Conservation (phyloP, 2,888 invertebrate species). For the Amiota minor region DNA sequence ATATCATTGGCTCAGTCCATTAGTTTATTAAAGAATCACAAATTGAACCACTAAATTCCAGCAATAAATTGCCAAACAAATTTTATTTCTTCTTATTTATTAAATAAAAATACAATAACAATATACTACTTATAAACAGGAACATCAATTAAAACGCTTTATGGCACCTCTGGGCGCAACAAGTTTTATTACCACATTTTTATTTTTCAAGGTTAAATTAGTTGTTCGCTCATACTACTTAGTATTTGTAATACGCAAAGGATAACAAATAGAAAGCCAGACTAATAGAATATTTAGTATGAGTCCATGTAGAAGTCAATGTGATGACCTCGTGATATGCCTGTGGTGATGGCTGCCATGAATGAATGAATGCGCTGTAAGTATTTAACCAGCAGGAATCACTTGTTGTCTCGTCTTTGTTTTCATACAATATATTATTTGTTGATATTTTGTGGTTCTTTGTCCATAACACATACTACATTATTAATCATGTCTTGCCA, state of each 20-base stretch:
- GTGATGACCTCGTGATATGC: too few relatives aligned
- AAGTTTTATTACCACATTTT: neutral
- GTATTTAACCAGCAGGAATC: too few relatives aligned
- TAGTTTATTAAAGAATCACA: slow-evolving; percentile 9
- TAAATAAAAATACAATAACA: neutral
- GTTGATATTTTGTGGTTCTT: neutral
- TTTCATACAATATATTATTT: neutral
- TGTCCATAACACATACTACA: too few relatives aligned
- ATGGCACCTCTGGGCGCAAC: slow-evolving; percentile 14
- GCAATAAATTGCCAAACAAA: neutral
- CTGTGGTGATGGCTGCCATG: too few relatives aligned
- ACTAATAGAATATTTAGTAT: too few relatives aligned
- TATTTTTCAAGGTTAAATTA: neutral
- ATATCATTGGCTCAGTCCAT: neutral
- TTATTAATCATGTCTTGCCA: slow-evolving; percentile 22
- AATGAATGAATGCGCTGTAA: too few relatives aligned
- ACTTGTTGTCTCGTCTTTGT: neutral
- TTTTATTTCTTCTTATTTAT: neutral
- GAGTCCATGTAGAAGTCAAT: too few relatives aligned
- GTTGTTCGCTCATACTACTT: too few relatives aligned
- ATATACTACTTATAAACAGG: neutral
- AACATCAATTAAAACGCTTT: slow-evolving; percentile 10
- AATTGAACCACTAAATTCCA: neutral
- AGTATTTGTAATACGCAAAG: too few relatives aligned
- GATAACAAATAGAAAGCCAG: too few relatives aligned